Base-by-base conservation (phyloP, 2,113 vertebrate species). In the Myodes glareolus region DNA sequence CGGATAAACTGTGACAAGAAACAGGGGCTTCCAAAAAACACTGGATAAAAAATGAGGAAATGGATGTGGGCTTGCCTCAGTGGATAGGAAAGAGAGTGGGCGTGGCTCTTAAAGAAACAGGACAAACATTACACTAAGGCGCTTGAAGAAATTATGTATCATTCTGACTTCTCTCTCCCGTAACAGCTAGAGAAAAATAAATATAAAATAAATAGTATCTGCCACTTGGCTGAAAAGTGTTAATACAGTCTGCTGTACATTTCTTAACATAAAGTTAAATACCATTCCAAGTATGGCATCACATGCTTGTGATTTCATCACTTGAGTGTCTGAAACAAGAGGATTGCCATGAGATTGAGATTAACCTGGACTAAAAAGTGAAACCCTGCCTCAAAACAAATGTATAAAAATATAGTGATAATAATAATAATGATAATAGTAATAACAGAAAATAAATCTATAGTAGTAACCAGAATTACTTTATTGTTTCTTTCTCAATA, bases 221-320 rank as follows among this genome's bases (percentile, higher is more conserved):
- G 2, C 5, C 36, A 68, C 68, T 89, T 82, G 63, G 27, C 36
- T 88, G 7, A 13, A 78, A 94, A 73, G 31, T n/a, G 42, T n/a
- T 95, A 75, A 92, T 80, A 93, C 61, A 76, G 92, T 25, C 42
- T 73, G 86, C 81, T 73, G 86, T 81, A 73, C 31, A 61, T 93
- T 76, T 84, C 16, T 65, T 65, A 45, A 33, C 16, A n/a, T n/a
- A 5, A 31, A 63, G n/a, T 65, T 67, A 86, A 67, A 23, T 67
- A 33, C 33, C 36, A 23, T 39, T 11, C 29, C 16, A 47, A 29
- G 39, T 42, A 7, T 86, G 27, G n/a, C 45, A 67, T 19, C 29
- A 31, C 23, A 16, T 6, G 5, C 50, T 19, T n/a, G 33, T 36
- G 33, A 55, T 82, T 61, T 39, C 36, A 39, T 55, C 13, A 81